phyloP scores from a whole-genome alignment of 2,888 invertebrate species.

The Anaspis maculata region DNA sequence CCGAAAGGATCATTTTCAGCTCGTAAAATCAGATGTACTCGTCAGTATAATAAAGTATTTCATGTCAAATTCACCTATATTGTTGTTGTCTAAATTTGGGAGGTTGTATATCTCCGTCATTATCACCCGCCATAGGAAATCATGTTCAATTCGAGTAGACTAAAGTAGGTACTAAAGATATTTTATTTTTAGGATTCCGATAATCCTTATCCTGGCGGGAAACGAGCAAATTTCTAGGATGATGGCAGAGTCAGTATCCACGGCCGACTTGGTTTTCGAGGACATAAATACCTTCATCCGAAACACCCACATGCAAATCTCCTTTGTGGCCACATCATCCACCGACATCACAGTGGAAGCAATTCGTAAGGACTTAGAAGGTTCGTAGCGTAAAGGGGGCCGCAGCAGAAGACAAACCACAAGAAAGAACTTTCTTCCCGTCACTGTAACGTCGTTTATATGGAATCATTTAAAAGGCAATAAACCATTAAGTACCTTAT shows the following conservation, averaged over 20 bases:
- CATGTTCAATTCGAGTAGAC: no score
- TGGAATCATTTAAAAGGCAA: slow-evolving; percentile 12
- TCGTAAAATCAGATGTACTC: no score
- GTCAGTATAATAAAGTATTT: no score
- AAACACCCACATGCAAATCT: slow-evolving; percentile 56
- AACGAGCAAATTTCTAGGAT: slow-evolving; percentile 54
- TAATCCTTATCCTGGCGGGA: slow-evolving; percentile 53
- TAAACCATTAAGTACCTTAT: slow-evolving; percentile 7
- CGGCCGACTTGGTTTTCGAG: slow-evolving; percentile 49
- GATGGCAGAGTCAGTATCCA: slow-evolving; percentile 47
- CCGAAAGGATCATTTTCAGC: no score
- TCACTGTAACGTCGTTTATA: no score
- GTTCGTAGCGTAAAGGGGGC: slow-evolving; percentile 37
- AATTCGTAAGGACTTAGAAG: slow-evolving; percentile 54
- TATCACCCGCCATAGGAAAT: no score
- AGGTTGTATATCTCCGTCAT: no score
- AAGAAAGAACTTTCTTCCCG: no score
- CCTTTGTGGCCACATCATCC: slow-evolving; percentile 41
- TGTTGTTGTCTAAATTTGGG: no score
- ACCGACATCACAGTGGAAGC: slow-evolving; percentile 55
- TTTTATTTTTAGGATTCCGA: slow-evolving; percentile 47
- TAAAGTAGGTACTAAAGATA: not conserved
- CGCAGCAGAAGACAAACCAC: not conserved
- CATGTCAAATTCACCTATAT: no score
- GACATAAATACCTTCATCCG: slow-evolving; percentile 54